A percentile compares a stretch with the other conserved stretches of the same genome.
phyloP scores from a whole-genome alignment of 2,888 invertebrate genomes.

The Onchidella celtica region DNA sequence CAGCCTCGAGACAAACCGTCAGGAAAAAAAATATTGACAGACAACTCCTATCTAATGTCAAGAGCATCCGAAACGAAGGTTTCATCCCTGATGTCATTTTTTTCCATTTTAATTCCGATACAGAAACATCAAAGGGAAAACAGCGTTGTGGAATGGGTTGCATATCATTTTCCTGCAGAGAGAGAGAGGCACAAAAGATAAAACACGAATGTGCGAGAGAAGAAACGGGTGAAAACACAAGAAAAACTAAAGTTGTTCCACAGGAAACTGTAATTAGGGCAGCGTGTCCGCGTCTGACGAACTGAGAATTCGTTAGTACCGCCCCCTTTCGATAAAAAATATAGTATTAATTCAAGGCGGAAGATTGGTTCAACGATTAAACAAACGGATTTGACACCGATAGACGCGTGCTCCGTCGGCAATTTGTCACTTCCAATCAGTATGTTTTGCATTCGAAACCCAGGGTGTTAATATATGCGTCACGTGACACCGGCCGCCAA shows the following conservation, averaged over 20 bases:
- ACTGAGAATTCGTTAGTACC: background rate
- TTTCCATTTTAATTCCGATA: too few relatives aligned
- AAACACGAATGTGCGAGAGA: background rate
- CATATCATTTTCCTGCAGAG: too few relatives aligned
- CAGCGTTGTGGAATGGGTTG: too few relatives aligned
- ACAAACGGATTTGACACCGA: conserved; percentile 53
- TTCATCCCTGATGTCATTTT: too few relatives aligned
- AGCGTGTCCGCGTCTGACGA: background rate
- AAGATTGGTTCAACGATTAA: conserved; percentile 52
- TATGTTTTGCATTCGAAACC: conserved; percentile 58
- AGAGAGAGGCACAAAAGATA: too few relatives aligned
- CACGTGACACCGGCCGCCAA: conserved; percentile 63
- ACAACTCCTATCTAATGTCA: too few relatives aligned
- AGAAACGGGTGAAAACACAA: background rate
- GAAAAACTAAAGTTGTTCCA: background rate
- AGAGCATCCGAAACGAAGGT: too few relatives aligned
- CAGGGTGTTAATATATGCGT: conserved; percentile 63
- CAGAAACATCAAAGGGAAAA: too few relatives aligned
- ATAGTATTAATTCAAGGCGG: conserved; percentile 37
- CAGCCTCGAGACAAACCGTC: too few relatives aligned
- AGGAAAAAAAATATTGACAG: too few relatives aligned
- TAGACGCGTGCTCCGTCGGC: conserved; percentile 49
- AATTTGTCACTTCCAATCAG: conserved; percentile 57
- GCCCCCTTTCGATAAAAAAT: conserved; percentile 33
- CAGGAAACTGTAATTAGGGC: background rate